phyloP scores from a whole-genome alignment of 2,888 invertebrate genomes.

The Lasioglossum villosulum region DNA sequence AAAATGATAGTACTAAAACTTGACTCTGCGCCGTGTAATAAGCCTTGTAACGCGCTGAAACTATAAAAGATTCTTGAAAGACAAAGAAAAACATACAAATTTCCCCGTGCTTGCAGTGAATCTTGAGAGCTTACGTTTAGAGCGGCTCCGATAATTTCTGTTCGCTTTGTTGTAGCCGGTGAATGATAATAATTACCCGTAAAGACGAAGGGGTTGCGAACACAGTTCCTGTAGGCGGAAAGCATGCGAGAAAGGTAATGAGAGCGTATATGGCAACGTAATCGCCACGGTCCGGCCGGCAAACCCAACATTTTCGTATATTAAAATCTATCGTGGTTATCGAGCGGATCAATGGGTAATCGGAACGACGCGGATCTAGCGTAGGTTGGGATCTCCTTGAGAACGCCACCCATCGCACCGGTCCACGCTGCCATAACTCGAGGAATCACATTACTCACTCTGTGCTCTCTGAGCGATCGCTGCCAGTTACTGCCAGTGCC shows the following conservation, averaged over 20 bases:
- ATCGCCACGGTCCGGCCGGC: neutral
- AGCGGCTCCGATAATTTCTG: neutral
- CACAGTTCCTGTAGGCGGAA: neutral
- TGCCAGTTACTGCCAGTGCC: conserved; percentile 2
- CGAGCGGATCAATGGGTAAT: conserved; percentile 58
- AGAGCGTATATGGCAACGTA: neutral
- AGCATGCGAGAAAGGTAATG: neutral
- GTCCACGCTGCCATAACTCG: conserved; percentile 24
- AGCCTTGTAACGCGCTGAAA: neutral
- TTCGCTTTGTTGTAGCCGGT: neutral
- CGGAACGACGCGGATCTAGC: conserved; percentile 44
- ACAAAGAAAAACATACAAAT: neutral
- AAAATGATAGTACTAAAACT: no score
- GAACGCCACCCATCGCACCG: conserved; percentile 51
- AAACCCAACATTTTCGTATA: neutral
- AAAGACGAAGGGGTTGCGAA: neutral
- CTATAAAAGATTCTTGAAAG: neutral
- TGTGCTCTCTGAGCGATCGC: conserved; percentile 31
- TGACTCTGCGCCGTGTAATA: neutral
- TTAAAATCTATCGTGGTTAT: neutral
- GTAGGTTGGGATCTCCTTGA: conserved; percentile 67
- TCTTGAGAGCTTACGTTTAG: neutral
- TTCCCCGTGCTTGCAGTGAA: neutral
- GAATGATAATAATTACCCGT: neutral
- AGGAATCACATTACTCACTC: conserved; percentile 52